phyloP scores from a whole-genome alignment of 2,113 vertebrate genomes.

The Cheilinus undulatus region DNA sequence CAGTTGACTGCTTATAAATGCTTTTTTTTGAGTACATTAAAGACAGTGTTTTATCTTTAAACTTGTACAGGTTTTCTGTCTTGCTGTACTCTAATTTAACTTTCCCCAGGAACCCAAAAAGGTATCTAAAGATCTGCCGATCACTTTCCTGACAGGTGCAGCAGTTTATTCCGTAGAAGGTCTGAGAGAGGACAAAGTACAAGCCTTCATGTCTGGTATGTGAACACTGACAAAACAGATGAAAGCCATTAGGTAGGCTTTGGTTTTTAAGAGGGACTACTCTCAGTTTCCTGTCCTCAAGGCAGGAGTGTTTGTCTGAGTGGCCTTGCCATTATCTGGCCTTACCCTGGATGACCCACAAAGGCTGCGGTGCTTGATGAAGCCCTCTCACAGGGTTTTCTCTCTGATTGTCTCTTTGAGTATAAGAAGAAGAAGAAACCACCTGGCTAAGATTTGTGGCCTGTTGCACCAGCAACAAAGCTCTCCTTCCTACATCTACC shows the following conservation, averaged over 20 bases:
- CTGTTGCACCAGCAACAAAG: no score
- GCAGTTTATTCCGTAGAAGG: neutral
- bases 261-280: slow-evolving; percentile 53
- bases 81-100: slow-evolving; percentile 20
- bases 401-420: slow-evolving; percentile 50
- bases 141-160: neutral
- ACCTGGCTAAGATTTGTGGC: slow-evolving; percentile 62
- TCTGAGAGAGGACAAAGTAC: slow-evolving; percentile 31
- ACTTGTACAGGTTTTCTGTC: slow-evolving; percentile 13
- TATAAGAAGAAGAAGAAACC: slow-evolving; percentile 45
- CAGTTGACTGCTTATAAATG: slow-evolving; percentile 49
- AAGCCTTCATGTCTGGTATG: slow-evolving; percentile 37
- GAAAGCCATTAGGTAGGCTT: slow-evolving; percentile 64
- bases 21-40: slow-evolving; percentile 28
- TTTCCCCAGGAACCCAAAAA: slow-evolving; percentile 23
- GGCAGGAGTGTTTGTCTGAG: slow-evolving; percentile 70
- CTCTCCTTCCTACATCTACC: no score
- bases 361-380: slow-evolving; percentile 54
- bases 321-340: slow-evolving; percentile 57
- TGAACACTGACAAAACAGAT: slow-evolving; percentile 67
- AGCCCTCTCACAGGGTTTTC: slow-evolving; percentile 26
- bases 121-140: slow-evolving; percentile 9
- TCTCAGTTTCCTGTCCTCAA: slow-evolving; percentile 64
- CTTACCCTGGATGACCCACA: slow-evolving; percentile 62
- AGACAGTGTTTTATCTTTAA: slow-evolving; percentile 12